Evolutionary conservation across 1,140 invertebrate genomes (phyloP).

Genomic region (Neodiprion pinetum): DNA sequence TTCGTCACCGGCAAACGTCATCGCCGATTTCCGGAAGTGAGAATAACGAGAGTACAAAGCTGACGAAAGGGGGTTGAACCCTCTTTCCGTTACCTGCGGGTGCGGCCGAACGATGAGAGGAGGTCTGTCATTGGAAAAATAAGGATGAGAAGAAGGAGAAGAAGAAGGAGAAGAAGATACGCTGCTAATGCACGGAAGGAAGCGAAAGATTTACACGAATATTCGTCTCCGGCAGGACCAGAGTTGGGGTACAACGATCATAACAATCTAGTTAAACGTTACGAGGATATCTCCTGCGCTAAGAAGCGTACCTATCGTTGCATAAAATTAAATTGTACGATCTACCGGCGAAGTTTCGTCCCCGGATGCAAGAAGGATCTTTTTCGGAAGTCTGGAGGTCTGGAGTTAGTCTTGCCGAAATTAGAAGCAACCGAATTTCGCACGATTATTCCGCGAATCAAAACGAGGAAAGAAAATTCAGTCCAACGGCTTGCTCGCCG

Average conservation of each 20-base stretch:
- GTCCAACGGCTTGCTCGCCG: no score
- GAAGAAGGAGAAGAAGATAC: not conserved
- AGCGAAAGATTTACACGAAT: constrained; percentile 12
- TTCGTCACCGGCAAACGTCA: no score
- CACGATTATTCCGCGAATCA: no score
- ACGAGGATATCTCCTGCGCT: not conserved
- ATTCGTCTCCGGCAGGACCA: not conserved
- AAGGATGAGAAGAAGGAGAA: not conserved
- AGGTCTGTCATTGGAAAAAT: not conserved
- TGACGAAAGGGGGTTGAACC: no score
- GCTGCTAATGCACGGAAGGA: not conserved
- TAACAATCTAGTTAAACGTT: constrained; percentile 45
- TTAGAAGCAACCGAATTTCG: not conserved
- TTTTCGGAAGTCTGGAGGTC: not conserved
- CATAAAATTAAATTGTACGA: constrained; percentile 8
- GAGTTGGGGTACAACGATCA: constrained; percentile 51
- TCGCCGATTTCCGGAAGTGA: no score
- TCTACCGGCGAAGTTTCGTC: not conserved
- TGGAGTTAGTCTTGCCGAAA: not conserved
- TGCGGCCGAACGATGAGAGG: no score
- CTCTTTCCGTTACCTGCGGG: no score
- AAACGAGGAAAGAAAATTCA: no score
- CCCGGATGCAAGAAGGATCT: not conserved
- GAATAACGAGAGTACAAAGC: no score
- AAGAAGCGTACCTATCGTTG: constrained; percentile 3